Percentiles rank a stretch among this genome's conserved stretches.
These are phyloP conservation scores for Motacilla tschutschensis DNA, from an alignment of 2,113 vertebrate genomes.

Conservation along the genomic window DNA sequence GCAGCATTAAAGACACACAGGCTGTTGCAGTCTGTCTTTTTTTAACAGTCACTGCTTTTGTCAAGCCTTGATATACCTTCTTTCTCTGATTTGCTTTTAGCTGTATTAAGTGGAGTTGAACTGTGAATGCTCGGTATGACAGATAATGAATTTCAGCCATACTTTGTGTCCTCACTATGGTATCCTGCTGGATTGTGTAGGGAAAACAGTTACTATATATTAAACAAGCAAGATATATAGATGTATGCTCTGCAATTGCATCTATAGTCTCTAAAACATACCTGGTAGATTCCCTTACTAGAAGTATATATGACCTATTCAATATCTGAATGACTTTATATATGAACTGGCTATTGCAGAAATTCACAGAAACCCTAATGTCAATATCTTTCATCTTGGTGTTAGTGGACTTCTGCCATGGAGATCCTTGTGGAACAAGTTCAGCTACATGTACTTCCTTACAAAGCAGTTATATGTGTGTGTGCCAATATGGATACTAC, in stretches of 20 bases:
- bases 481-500: constrained; percentile 38
- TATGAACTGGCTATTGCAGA: neutral
- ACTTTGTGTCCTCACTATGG: neutral
- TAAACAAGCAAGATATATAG: neutral
- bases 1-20: neutral
- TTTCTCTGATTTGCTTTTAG: neutral
- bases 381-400: neutral
- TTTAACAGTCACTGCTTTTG: neutral
- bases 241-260: neutral
- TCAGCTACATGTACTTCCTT: neutral
- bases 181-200: neutral
- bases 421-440: accelerated
- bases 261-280: neutral
- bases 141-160: neutral
- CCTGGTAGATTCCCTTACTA: neutral
- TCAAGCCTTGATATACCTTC: neutral
- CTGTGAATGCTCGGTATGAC: neutral
- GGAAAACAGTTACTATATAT: neutral
- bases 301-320: neutral
- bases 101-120: neutral
- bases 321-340: neutral
- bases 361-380: neutral
- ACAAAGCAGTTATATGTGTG: accelerated
- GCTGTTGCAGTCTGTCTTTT: neutral
- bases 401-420: accelerated